Evolutionary conservation across 1,140 invertebrate species (phyloP).

Genomic region (Heliothis virescens): DNA sequence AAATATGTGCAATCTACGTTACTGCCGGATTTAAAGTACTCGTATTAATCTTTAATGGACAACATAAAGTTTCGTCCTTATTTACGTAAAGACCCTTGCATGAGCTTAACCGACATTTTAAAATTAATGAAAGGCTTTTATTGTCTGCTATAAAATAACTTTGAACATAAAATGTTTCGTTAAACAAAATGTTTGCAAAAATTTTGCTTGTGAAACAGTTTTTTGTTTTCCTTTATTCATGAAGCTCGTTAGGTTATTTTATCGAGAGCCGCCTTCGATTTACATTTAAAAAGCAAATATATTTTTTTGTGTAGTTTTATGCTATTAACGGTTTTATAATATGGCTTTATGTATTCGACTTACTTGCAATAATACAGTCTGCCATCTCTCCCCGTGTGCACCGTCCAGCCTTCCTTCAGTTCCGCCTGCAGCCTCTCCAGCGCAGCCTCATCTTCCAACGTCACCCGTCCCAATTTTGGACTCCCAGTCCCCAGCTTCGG

Average conservation of each 20-base stretch:
- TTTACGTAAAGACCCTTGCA: neutral
- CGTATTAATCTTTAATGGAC: slow-evolving; percentile 7
- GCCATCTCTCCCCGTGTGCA: slow-evolving; percentile 90
- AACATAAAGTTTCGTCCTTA: neutral
- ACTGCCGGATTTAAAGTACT: no score
- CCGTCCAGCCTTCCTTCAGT: slow-evolving; percentile 90
- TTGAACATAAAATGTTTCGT: slow-evolving; percentile 19
- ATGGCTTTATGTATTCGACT: slow-evolving; percentile 73
- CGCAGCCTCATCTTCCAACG: slow-evolving; percentile 76
- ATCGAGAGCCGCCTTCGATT: neutral
- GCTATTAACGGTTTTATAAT: no score
- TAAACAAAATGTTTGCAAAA: slow-evolving; percentile 32
- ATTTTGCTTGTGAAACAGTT: slow-evolving; percentile 7
- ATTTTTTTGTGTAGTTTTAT: no score
- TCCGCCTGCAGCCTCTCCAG: slow-evolving; percentile 85
- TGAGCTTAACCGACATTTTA: slow-evolving; percentile 7
- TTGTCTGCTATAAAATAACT: slow-evolving; percentile 17
- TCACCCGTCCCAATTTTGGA: slow-evolving; percentile 61
- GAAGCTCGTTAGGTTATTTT: neutral
- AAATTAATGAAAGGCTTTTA: slow-evolving; percentile 31
- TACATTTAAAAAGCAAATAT: no score
- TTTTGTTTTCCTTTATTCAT: slow-evolving; percentile 15
- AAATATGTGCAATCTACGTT: no score
- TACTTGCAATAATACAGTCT: slow-evolving; percentile 93
- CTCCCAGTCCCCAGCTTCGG: slow-evolving; percentile 70